Evolutionary conservation across 2,797 vertebrate genomes (phyloP).

Genomic region (Otus scops): DNA sequence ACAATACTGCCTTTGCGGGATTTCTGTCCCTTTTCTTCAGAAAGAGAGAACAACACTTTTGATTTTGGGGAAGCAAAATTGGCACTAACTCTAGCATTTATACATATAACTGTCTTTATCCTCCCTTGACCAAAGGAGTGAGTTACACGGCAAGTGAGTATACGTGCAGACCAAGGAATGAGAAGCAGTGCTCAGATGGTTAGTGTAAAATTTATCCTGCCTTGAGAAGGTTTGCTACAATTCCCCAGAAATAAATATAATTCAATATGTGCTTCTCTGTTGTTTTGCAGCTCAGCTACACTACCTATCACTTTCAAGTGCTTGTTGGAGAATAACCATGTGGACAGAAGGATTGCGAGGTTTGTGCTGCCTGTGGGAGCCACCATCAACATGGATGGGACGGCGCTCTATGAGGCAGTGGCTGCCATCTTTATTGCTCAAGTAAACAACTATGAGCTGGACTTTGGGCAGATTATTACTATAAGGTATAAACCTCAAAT

Average conservation of each 20-base stretch:
- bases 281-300: conserved; percentile 88
- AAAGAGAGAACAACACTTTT: background rate
- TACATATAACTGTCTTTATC: background rate
- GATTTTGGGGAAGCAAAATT: background rate
- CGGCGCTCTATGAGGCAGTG: conserved; percentile 94
- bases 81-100: background rate
- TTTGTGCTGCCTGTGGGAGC: conserved; percentile 96
- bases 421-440: conserved; percentile 98
- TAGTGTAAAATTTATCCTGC: background rate
- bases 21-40: background rate
- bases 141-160: background rate
- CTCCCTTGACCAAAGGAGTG: background rate
- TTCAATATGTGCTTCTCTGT: background rate
- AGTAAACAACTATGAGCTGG: conserved; percentile 96
- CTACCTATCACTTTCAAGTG: conserved; percentile 99
- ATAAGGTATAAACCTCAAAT: conserved; percentile 82
- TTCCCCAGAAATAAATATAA: background rate
- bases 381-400: conserved; percentile 99
- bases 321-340: conserved; percentile 97
- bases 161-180: rapidly evolving
- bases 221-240: background rate
- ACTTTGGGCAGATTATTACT: conserved; percentile 97
- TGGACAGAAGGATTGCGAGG: conserved; percentile 93
- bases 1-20: background rate
- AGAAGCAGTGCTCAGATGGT: background rate